Conservation (phyloP, 2,797 vertebrate species). For the Echeneis naucrates region DNA sequence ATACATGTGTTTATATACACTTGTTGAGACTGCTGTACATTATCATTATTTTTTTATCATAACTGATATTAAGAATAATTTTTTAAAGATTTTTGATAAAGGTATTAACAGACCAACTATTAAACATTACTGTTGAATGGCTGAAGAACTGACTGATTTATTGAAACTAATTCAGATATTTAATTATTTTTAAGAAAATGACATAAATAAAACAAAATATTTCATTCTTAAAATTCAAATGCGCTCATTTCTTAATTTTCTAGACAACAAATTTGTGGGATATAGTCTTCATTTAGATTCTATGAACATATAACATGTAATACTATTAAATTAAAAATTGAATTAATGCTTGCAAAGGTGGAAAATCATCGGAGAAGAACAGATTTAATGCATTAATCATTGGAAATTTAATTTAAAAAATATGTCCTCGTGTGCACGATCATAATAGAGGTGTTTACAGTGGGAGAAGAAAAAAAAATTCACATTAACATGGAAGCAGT, state of each 20-base stretch:
- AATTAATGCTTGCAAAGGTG: background rate
- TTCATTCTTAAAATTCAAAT: slow-evolving; percentile 62
- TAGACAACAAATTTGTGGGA: slow-evolving; percentile 9
- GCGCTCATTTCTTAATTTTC: slow-evolving; percentile 42
- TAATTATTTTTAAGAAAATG: slow-evolving; percentile 58
- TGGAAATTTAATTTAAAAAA: slow-evolving; percentile 16
- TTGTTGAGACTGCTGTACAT: slow-evolving; percentile 12
- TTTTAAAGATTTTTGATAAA: slow-evolving; percentile 33
- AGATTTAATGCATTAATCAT: background rate
- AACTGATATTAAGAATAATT: slow-evolving; percentile 9
- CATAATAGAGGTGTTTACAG: background rate
- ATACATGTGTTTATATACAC: background rate
- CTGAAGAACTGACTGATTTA: slow-evolving; percentile 7
- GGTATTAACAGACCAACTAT: slow-evolving; percentile 6
- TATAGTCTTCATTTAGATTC: slow-evolving; percentile 47
- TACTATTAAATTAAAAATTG: slow-evolving; percentile 19
- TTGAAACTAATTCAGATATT: slow-evolving; percentile 31
- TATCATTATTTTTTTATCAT: slow-evolving; percentile 11
- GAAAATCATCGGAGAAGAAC: background rate
- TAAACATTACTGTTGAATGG: slow-evolving; percentile 23
- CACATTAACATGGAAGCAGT: background rate
- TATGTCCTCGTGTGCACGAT: background rate
- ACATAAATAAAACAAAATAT: slow-evolving; percentile 48
- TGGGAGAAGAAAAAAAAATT: background rate
- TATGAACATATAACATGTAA: slow-evolving; percentile 20